Percentiles rank a stretch among this genome's conserved stretches.
Evolutionary conservation across 1,140 invertebrate genomes (phyloP).

Genomic region (Brachionus rubens): DNA sequence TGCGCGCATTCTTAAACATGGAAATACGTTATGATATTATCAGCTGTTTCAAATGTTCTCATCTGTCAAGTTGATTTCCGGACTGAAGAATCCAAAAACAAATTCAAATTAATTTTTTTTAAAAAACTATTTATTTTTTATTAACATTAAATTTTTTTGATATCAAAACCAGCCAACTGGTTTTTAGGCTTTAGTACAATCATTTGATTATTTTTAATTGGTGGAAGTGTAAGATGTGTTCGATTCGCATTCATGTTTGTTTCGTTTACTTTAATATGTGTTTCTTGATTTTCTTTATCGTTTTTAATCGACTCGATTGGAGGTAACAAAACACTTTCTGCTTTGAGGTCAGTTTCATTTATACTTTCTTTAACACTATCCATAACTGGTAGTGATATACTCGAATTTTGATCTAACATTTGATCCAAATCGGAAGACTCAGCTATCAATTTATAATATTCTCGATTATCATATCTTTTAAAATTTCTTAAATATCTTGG

Average conservation of each 20-base stretch:
- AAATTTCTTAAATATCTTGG: not conserved
- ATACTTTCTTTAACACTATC: not conserved
- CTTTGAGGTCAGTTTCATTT: not conserved
- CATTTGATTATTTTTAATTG: not conserved
- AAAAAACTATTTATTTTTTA: no score
- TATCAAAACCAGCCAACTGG: no score
- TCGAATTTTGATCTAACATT: not conserved
- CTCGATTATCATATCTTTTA: slow-evolving; percentile 5
- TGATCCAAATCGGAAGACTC: not conserved
- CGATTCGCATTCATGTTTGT: no score
- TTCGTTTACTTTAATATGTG: no score
- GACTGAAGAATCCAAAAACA: no score
- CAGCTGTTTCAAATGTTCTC: no score
- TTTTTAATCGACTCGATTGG: not conserved
- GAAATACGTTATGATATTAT: no score
- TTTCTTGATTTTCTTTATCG: not conserved
- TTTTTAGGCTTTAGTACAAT: not conserved
- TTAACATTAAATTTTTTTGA: no score
- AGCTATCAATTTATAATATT: slow-evolving; percentile 16
- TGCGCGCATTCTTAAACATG: no score
- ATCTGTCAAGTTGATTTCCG: no score
- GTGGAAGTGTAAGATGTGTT: no score
- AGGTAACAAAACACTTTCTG: not conserved
- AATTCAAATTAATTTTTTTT: no score
- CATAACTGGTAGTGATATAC: not conserved